Base-by-base conservation (phyloP, 2,888 invertebrate species). In the Gandaritis pyraliata region DNA sequence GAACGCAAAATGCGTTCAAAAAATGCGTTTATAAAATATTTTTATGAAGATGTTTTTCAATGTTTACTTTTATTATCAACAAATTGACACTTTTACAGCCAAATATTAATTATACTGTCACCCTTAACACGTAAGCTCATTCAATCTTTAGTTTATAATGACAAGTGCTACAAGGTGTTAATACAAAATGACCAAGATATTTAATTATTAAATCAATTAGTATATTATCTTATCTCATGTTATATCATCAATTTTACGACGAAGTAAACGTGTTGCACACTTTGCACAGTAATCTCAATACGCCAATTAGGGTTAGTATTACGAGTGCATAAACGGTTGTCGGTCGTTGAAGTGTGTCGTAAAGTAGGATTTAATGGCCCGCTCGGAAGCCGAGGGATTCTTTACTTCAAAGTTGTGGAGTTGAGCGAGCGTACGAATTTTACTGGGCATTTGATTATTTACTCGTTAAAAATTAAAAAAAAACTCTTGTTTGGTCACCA, bases 271-370 rank as follows among this genome's bases (percentile, higher is more conserved):
- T 41, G 47, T 85, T 84, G 87, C 79, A 77, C 61, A 71, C 73
- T 75, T 76, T 33, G 10, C 33, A 33, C 33, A 33, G 83, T 88
- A 87, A 90, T 88, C 87, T 88, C 85, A 86, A 90, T 88, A 85
- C 78, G 79, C 83, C 90, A 90, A 90, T 90, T 90, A 90, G 84
- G 85, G 85, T 86, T 81, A 84, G 83, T 83, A 77, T 85, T 81
- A 85, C 85, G 82, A 82, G 80, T 84, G 82, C 79, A 80, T 86
- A 83, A 87, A 82, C 81, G 85, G 74, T 82, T 77, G 78, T 71
- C 71, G 77, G 78, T 75, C 73, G 71, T 72, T 72, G 74, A 80
- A 85, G 82, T 83, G 78, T 80, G 78, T 85, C 87, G 84, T 90
- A 90, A 91, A 90, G 77, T 80, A 77, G 77, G 79, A 81, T 86